Evolutionary conservation across 2,113 vertebrate genomes (phyloP), one percentile per base, ranked within the genome.

Genomic region (Scytalopus superciliaris): DNA sequence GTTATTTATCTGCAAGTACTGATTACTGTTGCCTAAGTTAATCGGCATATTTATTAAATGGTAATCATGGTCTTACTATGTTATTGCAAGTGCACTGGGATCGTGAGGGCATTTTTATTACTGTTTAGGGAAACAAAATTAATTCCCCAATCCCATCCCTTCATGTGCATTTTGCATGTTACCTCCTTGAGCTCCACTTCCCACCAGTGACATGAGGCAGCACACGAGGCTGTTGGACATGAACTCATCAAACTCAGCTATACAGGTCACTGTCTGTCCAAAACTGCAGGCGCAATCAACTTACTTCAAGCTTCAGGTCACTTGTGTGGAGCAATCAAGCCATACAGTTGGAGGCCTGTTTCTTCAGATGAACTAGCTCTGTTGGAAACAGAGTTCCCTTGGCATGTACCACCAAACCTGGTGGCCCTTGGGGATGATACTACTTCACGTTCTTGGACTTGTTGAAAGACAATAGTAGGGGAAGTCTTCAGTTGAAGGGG

Each of bases 311-410:
- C 19, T 44, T 72, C 35, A 18, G 66, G 69, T 67, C 64, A 50
- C 40, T 33, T n/a, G 31, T 23, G 4, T 12, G 31, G 19, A 60
- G 11, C 22, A 53, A 12, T n/a, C 0, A 2, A 22, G 10, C 59
- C 0, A 0, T 40, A 10, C 14, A 28, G 31, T 15, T 56, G 42
- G 28, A 75, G 22, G 39, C 10, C 8, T 70, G 1, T 53, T 64
- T 39, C 53, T 77, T 82, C 66, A 64, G 44, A 31, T 53, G 23
- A 81, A 53, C 37, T 22, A 40, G 14, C 52, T 78, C 47, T 37
- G 8, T 6, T 63, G 66, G 19, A 75, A 88, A 72, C 7, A 15
- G 31, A 30, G 33, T 53, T 84, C 42, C 52, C 15, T 67, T 45
- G 74, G n/a, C 2, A 2, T 49, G 64, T 23, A 28, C 28, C 31